Evolutionary conservation across 2,888 invertebrate species (phyloP), one percentile per base, ranked within the genome.

Genomic region (Andricus quercusramuli): DNA sequence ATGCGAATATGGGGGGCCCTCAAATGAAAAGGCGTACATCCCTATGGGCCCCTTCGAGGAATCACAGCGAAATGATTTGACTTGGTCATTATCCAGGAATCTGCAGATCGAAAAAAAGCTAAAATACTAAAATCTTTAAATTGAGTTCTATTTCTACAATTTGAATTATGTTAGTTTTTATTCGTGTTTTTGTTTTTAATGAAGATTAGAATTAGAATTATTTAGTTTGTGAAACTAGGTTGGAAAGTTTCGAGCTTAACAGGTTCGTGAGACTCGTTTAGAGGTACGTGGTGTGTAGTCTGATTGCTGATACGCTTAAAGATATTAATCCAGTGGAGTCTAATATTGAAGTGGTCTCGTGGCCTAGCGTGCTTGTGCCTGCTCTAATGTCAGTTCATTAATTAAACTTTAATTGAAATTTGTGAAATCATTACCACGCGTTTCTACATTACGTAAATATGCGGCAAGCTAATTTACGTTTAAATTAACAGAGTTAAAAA

Each of bases 21-120:
- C 79, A 91, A 92, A 92, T 92, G 92, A 92, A 92, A 92, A 91
- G 91, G 90, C 89, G 89, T 88, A 89, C 88, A 88, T 87, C 88
- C 86, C 84, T 85, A 84, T 81, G 85, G 83, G 80, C 80, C 83
- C 86, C 88, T 90, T 91, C 91, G 88, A 82, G 85, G 91, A 91
- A 90, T 90, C 88, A 85, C 85, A 79, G 82, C 85, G 79, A 79
- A 51, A 65, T 79, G 77, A 59, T 81, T 78, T 78, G 80, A 84
- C 68, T 82, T 67, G 80, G 85, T 81, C 87, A 88, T 88, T 88
- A 87, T 83, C 68, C 83, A 85, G 85, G 86, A 87, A 88, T 85
- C 83, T 79, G 47, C 78, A 44, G 77, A 51, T 25, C 11, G 47
- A 47, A 47, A 47, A 47, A 44, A 44, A 44, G 44, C 4, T 44